Base-by-base conservation (phyloP, 2,113 vertebrate species). In the Calypte anna region DNA sequence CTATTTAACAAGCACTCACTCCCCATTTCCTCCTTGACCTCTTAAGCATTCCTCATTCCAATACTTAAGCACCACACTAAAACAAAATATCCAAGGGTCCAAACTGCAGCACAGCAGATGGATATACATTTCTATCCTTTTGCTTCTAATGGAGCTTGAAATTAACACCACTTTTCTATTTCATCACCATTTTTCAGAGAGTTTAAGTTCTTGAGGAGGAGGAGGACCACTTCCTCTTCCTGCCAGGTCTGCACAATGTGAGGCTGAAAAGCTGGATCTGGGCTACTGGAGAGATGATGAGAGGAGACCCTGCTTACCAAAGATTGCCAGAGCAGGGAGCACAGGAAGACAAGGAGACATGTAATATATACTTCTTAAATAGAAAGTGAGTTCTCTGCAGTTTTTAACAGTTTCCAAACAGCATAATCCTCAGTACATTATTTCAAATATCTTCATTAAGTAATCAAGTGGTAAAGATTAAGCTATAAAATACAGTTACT, bases 131-230 rank as follows among this genome's bases (percentile, higher is more conserved):
- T 67, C 69, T 72, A 48, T 63, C 86, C 57, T 92, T 81, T 82
- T 70, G 66, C 30, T 96, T 91, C 81, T 87, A 96, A 86, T 82
- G 64, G 61, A 86, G 80, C 83, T 93, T 91, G 85, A 91, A 94
- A 95, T 94, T 68, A 93, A 75, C 70, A 90, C 14, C 50, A 72
- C 40, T 87, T 85, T 78, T 76, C 61, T 50, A 64, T 82, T 87
- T 82, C 62, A 84, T 76, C 57, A 31, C 46, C 30, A 18, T 87
- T 75, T 95, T 70, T 75, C 72, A 62, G 33, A 44, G 63, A 72
- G 27, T 58, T 86, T 51, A 69, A 92, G 54, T 51, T 86, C 80
- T 62, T 66, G 19, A 51, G 59, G 68, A 88, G 58, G 77, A 78
- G 74, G 77, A 78, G 74, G 31, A 36, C 22, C 31, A 15, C 68